Evolutionary conservation across 2,888 invertebrate species (phyloP).

Genomic region (Mimumesa dahlbomi): DNA sequence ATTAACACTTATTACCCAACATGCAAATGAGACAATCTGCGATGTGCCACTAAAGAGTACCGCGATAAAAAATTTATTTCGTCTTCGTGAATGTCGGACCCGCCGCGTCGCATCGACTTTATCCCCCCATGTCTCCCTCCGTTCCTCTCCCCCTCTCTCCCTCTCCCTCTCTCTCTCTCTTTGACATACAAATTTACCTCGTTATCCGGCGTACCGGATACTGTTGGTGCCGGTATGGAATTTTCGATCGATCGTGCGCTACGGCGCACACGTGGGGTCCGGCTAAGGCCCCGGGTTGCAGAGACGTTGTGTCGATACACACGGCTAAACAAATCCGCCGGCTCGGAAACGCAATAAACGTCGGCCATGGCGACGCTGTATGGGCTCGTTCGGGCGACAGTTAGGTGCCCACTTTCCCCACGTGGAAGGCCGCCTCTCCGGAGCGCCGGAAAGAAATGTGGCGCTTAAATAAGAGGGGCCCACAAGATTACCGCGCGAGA

Average conservation of each 20-base stretch:
- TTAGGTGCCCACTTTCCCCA: conserved; percentile 66
- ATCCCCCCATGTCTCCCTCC: too few species aligned
- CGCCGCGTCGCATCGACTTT: conserved; percentile 41
- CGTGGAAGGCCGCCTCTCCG: conserved; percentile 45
- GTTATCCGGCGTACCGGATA: conserved; percentile 51
- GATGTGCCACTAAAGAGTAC: background rate
- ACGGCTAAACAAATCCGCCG: conserved; percentile 61
- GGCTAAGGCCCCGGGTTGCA: conserved; percentile 11
- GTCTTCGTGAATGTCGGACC: conserved; percentile 33
- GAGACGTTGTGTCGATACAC: conserved; percentile 50
- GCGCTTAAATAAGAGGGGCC: conserved; percentile 65
- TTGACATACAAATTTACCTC: conserved; percentile 58
- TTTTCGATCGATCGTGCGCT: conserved; percentile 51
- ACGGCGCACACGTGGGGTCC: conserved; percentile 54
- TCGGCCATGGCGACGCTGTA: conserved; percentile 59
- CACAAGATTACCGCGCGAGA: conserved; percentile 58
- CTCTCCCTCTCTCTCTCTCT: too few species aligned
- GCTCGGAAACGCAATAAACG: conserved; percentile 63
- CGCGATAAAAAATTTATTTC: conserved; percentile 57
- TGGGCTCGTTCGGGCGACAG: conserved; percentile 61
- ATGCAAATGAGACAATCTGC: conserved; percentile 18
- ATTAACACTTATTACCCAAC: conserved; percentile 45
- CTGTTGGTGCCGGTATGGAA: conserved; percentile 42
- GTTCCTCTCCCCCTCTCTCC: too few species aligned
- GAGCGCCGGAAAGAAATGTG: conserved; percentile 64